Evolutionary conservation across 2,888 invertebrate genomes (phyloP).

Genomic region (Serripes groenlandicus): DNA sequence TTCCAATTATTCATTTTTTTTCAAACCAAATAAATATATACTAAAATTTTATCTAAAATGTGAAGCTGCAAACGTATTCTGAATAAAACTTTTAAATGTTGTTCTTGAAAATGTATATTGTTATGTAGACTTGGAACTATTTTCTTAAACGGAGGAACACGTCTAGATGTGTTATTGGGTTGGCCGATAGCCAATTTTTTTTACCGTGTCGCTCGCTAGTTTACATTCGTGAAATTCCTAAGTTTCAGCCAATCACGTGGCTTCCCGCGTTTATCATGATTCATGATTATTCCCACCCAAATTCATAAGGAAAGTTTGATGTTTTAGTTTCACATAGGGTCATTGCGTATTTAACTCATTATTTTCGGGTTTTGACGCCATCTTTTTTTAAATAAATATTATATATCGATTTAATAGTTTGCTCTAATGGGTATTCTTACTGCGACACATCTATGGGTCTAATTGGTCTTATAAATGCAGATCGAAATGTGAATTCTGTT

Average conservation of each 20-base stretch:
- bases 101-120: background rate
- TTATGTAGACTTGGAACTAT: conserved; percentile 66
- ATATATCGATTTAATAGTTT: no score
- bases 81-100: no score
- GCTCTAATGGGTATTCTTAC: no score
- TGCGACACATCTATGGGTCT: no score
- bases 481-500: no score
- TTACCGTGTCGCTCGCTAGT: conserved; percentile 63
- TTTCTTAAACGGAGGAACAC: conserved; percentile 31
- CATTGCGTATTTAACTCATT: conserved; percentile 25
- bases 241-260: conserved; percentile 69
- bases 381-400: no score
- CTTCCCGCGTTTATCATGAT: conserved; percentile 74
- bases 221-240: conserved; percentile 74
- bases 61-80: no score
- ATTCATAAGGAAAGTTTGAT: conserved; percentile 11
- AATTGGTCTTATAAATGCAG: no score
- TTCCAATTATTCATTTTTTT: conserved; percentile 64
- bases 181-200: conserved; percentile 64
- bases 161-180: conserved; percentile 49
- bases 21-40: no score
- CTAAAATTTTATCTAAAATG: no score
- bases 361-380: no score
- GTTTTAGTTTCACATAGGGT: background rate
- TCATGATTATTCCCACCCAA: conserved; percentile 67